Percentiles rank a stretch among this genome's conserved stretches.
These are phyloP conservation scores for Loxodonta africana DNA, from an alignment of 2,113 vertebrate genomes.

Conservation along the genomic window DNA sequence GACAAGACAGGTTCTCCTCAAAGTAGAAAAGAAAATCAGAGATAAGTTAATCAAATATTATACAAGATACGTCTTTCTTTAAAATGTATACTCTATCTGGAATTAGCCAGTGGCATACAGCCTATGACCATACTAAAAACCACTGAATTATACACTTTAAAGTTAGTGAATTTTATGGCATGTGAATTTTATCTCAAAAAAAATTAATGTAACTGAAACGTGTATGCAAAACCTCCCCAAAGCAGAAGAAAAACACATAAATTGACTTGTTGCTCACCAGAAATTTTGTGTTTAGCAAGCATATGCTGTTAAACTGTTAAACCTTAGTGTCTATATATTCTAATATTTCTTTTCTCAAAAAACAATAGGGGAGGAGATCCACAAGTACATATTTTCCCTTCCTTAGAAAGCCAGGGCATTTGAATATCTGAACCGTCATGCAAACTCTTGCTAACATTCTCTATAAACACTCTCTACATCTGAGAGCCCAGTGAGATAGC, in stretches of 20 bases:
- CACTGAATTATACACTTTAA: not conserved
- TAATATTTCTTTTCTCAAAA: conserved; percentile 9
- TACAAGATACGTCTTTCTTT: not conserved
- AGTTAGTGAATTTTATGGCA: not conserved
- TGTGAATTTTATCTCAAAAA: conserved; percentile 6
- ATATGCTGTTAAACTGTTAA: conserved; percentile 37
- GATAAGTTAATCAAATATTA: not conserved
- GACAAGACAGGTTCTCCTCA: conserved; percentile 1
- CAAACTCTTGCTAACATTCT: conserved; percentile 9
- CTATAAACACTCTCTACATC: not conserved
- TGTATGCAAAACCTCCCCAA: not conserved
- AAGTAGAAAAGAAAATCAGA: conserved; percentile 22
- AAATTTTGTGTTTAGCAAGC: conserved; percentile 33
- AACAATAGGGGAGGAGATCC: not conserved
- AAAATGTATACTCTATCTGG: conserved; percentile 1
- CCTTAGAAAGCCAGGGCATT: not conserved
- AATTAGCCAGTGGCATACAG: not conserved
- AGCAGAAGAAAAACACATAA: not conserved
- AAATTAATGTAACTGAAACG: not conserved
- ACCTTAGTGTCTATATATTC: not conserved
- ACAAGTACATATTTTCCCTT: not conserved
- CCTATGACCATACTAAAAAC: not conserved
- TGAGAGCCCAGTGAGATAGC: not conserved
- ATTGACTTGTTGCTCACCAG: conserved; percentile 21
- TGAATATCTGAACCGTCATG: not conserved